Base-by-base conservation (phyloP, 2,797 vertebrate genomes). In the Cyclura pinguis region DNA sequence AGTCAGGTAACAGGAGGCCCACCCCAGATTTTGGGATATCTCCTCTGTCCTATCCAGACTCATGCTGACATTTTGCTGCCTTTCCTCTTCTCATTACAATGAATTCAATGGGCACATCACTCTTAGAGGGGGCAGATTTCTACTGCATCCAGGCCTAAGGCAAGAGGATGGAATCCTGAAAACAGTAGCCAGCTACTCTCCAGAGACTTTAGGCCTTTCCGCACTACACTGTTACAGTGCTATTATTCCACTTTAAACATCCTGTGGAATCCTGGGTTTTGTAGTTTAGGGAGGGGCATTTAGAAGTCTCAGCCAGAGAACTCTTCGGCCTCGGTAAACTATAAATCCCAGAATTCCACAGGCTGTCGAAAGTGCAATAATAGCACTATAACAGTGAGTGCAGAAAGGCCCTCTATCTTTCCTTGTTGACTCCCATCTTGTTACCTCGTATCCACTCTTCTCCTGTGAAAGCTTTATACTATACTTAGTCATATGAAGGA, bases 401-500 rank as follows among this genome's bases (percentile, higher is more conserved):
- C 42, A 47, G 42, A 47, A 47, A 47, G 4, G 42, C 42, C 42
- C 42, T 47, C 42, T 47, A 67, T 81, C 20, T 24, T 2, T 89
- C 20, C 22, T 6, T 92, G 95, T 93, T 90, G 84, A 94, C 77
- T 89, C 85, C 83, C 93, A 92, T 94, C 93, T 57, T 57, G 86
- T 1, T 27, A 93, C 4, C 47, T 24, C 22, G 12, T 42, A 24
- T 78, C 18, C 22, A 13, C 94, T 94, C 91, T 95, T 94, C 91
- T 80, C 16, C 91, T 82, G 89, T 95, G 94, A 93, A 95, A 89
- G 90, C 74, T 9, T 42, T 95, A 89, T 91, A 50, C 47, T 95
- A 89, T 91, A 50, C 47, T 57, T 57, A 84, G 13, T 69, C 20
- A 77, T 47, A 78, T 55, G 72, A 80, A 84, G 6, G 80, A 59